Conservation (phyloP, 1,140 invertebrate species). For the Delia radicum region DNA sequence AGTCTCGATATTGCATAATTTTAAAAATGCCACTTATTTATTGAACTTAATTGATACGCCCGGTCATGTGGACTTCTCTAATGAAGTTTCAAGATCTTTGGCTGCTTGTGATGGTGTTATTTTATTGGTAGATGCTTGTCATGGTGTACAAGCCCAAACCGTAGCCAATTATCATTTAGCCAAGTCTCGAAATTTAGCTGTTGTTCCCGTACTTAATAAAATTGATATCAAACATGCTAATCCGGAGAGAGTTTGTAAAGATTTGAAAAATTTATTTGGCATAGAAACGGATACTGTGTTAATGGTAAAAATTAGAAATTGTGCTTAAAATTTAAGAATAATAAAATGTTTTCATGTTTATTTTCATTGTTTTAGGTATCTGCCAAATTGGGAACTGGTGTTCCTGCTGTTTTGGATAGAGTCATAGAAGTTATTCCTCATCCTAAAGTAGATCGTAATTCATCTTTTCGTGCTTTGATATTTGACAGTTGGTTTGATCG, state of each 20-base stretch:
- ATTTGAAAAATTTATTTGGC: conserved; percentile 84
- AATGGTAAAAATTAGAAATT: conserved; percentile 57
- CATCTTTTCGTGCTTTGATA: conserved; percentile 75
- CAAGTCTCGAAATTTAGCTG: conserved; percentile 74
- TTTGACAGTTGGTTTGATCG: conserved; percentile 95
- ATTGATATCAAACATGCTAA: conserved; percentile 92
- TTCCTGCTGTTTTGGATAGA: conserved; percentile 73
- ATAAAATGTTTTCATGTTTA: background rate
- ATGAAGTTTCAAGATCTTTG: conserved; percentile 86
- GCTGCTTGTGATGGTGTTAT: conserved; percentile 93
- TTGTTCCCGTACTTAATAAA: conserved; percentile 96
- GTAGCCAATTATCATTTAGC: conserved; percentile 96
- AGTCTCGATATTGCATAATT: conserved; percentile 80
- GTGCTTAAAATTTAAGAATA: background rate
- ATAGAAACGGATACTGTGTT: conserved; percentile 71
- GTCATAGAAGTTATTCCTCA: conserved; percentile 78
- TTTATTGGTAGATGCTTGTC: conserved; percentile 93
- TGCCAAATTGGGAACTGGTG: conserved; percentile 84
- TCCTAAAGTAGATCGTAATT: conserved; percentile 64
- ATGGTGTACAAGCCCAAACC: conserved; percentile 96
- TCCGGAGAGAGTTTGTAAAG: conserved; percentile 75
- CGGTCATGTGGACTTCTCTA: conserved; percentile 97
- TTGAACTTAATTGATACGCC: conserved; percentile 98
- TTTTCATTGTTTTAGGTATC: too few relatives aligned
- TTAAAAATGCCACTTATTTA: conserved; percentile 71